Evolutionary conservation across 2,113 vertebrate species (phyloP).

Genomic region (Paramormyrops kingsleyae): DNA sequence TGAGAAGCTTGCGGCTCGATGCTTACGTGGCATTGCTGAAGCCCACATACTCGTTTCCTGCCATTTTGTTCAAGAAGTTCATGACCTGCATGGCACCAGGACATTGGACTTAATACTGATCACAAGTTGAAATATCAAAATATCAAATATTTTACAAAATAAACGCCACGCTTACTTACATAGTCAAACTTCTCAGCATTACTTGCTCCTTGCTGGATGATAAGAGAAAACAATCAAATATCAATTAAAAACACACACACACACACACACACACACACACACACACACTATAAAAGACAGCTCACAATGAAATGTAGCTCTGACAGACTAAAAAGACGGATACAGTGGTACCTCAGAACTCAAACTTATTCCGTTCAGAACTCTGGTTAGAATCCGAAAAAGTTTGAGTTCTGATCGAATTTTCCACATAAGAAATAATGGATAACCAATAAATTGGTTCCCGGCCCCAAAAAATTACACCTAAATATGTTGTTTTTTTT

Average conservation of each 20-base stretch:
- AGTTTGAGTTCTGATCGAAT: too few relatives aligned
- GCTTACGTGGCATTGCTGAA: constrained; percentile 99
- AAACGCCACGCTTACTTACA: constrained; percentile 65
- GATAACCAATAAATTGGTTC: too few relatives aligned
- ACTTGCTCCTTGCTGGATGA: constrained; percentile 81
- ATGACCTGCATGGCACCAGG: constrained; percentile 68
- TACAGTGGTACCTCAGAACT: too few relatives aligned
- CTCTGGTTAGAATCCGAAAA: too few relatives aligned
- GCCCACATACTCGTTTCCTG: constrained; percentile 94
- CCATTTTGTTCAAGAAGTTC: constrained; percentile 94
- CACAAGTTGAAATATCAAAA: neutral
- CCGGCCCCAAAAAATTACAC: too few relatives aligned
- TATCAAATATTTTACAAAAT: neutral
- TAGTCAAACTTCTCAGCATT: constrained; percentile 99
- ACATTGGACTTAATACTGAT: neutral
- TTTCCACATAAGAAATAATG: too few relatives aligned
- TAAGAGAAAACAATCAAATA: constrained; percentile 42
- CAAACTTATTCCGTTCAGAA: too few relatives aligned
- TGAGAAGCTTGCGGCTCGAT: neutral
- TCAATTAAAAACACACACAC: neutral
- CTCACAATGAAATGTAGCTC: neutral
- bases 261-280: too few relatives aligned
- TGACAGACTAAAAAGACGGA: neutral
- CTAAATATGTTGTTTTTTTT: too few relatives aligned
- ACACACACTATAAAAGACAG: constrained; percentile 3